A percentile compares a stretch with the other conserved stretches of the same genome.
phyloP scores from a whole-genome alignment of 2,113 vertebrate genomes.

The Catharus minimus region DNA sequence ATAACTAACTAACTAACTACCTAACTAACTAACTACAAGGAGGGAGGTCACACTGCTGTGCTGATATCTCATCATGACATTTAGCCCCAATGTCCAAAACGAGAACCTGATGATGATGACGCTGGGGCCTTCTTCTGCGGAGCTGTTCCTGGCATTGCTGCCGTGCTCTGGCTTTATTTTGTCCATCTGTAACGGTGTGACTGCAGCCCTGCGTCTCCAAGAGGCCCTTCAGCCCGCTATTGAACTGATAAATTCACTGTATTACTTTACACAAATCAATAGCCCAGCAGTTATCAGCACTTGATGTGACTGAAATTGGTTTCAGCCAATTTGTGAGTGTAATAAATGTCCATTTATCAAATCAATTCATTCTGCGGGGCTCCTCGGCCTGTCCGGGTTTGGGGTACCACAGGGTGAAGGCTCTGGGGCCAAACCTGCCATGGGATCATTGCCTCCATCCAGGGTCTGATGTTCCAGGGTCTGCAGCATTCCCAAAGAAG shows the following conservation, averaged over 20 bases:
- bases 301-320: slow-evolving; percentile 87
- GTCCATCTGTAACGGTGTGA: slow-evolving; percentile 63
- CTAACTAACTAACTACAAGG: not conserved
- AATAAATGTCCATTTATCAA: slow-evolving; percentile 93
- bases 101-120: not conserved
- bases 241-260: slow-evolving; percentile 93
- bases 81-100: not conserved
- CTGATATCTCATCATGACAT: not conserved
- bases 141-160: not conserved
- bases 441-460: not conserved
- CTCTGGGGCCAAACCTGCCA: accelerated
- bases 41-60: not conserved
- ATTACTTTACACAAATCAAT: slow-evolving; percentile 96
- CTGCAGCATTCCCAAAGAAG: accelerated
- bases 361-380: slow-evolving; percentile 78
- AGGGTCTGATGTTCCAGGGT: not conserved
- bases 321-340: slow-evolving; percentile 91
- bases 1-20: not conserved
- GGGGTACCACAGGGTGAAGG: slow-evolving; percentile 37
- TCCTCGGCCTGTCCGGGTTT: slow-evolving; percentile 21
- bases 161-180: slow-evolving; percentile 40
- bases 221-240: slow-evolving; percentile 76
- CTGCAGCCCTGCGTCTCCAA: slow-evolving; percentile 43
- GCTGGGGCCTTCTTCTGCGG: not conserved
- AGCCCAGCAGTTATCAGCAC: slow-evolving; percentile 86